Evolutionary conservation across 2,113 vertebrate genomes (phyloP).

Genomic region (Opisthocomus hoazin): DNA sequence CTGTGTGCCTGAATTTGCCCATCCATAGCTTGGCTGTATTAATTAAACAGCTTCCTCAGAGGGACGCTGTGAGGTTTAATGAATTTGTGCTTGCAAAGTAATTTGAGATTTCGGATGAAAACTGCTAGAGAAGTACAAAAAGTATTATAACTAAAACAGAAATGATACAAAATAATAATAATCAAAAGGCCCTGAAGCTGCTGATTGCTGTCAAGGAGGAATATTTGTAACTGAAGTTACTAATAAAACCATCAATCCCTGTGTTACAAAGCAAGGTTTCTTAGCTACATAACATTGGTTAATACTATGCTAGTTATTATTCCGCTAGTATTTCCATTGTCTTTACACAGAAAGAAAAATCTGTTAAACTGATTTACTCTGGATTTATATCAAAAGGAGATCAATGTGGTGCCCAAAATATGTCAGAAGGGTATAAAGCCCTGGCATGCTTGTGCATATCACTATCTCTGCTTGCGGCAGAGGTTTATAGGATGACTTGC

Average conservation of each 20-base stretch:
- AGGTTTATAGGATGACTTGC: background rate
- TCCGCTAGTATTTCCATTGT: background rate
- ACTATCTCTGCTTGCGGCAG: background rate
- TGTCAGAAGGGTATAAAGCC: background rate
- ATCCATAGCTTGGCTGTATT: background rate
- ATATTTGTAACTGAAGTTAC: background rate
- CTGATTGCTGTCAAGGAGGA: background rate
- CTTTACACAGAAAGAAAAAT: background rate
- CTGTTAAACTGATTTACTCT: background rate
- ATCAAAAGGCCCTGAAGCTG: background rate
- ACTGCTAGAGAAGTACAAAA: background rate
- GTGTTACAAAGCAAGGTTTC: background rate
- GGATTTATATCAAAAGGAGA: background rate
- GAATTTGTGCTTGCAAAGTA: slow-evolving; percentile 8
- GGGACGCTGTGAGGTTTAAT: background rate
- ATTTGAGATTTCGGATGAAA: slow-evolving; percentile 42
- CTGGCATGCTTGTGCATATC: background rate
- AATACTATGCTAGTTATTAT: background rate
- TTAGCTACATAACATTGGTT: background rate
- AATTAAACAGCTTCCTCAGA: slow-evolving; percentile 19
- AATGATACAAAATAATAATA: background rate
- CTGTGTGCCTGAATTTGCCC: background rate
- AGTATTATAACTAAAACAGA: background rate
- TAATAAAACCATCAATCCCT: background rate
- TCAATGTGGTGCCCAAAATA: background rate